Evolutionary conservation across 2,797 vertebrate genomes (phyloP), one percentile per base, ranked within the genome.

Genomic region (Taeniopygia guttata): DNA sequence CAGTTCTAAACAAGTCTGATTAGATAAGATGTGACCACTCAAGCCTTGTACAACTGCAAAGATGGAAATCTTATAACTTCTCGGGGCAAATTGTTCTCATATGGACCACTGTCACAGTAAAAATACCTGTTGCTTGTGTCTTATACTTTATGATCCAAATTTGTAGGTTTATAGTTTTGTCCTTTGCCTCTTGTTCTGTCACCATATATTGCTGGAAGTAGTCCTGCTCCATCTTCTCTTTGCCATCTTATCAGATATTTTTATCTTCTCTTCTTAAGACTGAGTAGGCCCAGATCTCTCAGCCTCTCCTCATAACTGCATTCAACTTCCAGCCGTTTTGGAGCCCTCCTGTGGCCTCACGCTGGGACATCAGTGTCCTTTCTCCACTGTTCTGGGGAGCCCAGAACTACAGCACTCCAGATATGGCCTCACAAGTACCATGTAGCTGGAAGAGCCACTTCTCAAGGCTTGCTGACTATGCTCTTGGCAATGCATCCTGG

Each of bases 241-340:
- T n/a, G 21, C 34, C 0, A 0, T 46, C 6, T 55, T 68, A 30
- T 20, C 22, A 42, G 7, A 15, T 25, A 64, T 4, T 5, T 82
- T 70, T 84, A 13, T 18, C 13, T 73, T 83, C 10, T 58, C 11
- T 18, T 77, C 22, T 34, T 30, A 48, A 59, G 32, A n/a, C 6
- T 52, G n/a, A 60, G 10, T 13, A 29, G 49, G 16, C 13, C 7
- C 13, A 49, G 16, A 15, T 17, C 49, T 75, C 9, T 62, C 42
- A 75, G 5, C 3, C 1, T 66, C 9, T 58, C 7, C 11, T 52
- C 13, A 36, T 52, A 40, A 40, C 2, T 51, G 10, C 13, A 32
- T 64, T 52, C 23, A 67, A 3, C 4, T 84, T 11, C 10, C 34
- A 29, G 16, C 6, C 12, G 6, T 38, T 27, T 40, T n/a, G 11